Evolutionary conservation across 2,888 invertebrate genomes (phyloP).

Genomic region (Drosophila prostipennis): DNA sequence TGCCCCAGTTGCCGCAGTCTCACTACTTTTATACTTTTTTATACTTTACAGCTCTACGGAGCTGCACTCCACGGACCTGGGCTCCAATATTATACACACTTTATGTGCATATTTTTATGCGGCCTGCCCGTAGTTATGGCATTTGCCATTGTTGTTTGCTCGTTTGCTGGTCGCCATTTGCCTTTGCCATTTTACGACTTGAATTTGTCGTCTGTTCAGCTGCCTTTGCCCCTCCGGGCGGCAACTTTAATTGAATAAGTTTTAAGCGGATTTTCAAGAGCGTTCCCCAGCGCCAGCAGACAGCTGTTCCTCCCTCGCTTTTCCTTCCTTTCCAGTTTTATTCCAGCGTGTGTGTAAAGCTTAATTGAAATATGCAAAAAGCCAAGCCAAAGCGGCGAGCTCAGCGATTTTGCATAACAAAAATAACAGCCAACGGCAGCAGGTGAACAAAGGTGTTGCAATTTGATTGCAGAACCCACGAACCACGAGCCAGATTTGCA

Average conservation of each 20-base stretch:
- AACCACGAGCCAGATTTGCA: constrained; percentile 61
- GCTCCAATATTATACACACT: constrained; percentile 60
- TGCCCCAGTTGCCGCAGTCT: constrained; percentile 30
- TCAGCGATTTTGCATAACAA: constrained; percentile 69
- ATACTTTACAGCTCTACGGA: constrained; percentile 24
- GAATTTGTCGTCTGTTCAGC: constrained; percentile 59
- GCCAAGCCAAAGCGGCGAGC: constrained; percentile 42
- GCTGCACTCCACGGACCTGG: constrained; percentile 19
- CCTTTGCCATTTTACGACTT: constrained; percentile 69
- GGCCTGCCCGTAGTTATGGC: constrained; percentile 35
- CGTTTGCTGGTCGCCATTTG: constrained; percentile 61
- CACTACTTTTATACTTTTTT: constrained; percentile 25
- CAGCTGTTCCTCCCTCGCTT: constrained; percentile 26
- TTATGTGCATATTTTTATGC: constrained; percentile 72
- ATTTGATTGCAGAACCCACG: constrained; percentile 53
- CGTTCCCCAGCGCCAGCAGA: constrained; percentile 7
- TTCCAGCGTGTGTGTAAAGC: constrained; percentile 54
- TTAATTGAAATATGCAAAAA: constrained; percentile 71
- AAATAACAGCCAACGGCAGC: constrained; percentile 17
- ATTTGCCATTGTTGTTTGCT: constrained; percentile 40
- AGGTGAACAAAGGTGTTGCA: constrained; percentile 59
- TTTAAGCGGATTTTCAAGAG: constrained; percentile 73
- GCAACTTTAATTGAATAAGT: constrained; percentile 77
- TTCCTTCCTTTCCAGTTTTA: background rate
- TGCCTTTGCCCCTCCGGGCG: constrained; percentile 26